Base-by-base conservation (phyloP, 2,113 vertebrate genomes). In the Hyaena hyaena region DNA sequence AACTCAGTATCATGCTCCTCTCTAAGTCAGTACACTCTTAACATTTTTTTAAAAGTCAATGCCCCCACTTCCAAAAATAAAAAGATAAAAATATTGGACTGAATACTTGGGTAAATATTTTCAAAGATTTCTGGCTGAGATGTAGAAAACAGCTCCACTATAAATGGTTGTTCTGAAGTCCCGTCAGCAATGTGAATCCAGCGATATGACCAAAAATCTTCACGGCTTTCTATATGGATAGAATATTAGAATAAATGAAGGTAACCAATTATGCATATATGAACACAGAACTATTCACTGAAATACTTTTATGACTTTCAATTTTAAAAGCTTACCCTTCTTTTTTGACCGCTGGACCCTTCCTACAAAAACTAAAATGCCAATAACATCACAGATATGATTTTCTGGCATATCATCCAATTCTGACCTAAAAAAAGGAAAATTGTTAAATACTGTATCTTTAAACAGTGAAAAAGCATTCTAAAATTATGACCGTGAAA, bases 91-190 rank as follows among this genome's bases (percentile, higher is more conserved):
- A 88, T 83, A 96, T 89, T 97, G 58, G 31, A 97, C 21, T 86
- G 45, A 98, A 98, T 99, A 99, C 99, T 99, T 96, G 99, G 99
- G 92, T 98, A 99, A 93, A 99, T 99, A 53, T n/a, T 98, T 97
- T 98, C 99, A 98, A 99, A 99, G 96, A 99, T 98, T 93, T 99
- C 99, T 39, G 99, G 99, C 96, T 99, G 99, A 93, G 99, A 99
- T 80, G 99, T 99, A 76, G 99, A 99, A 98, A 99, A 99, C 77
- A 99, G 98, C 98, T 99, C 99, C 97, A 99, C 96, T 90, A 99
- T 99, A 95, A 99, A 99, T 2, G 99, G 99, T 0, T 98, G 97
- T 2, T 99, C 97, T 48, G 99, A 99, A 21, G 99, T 99, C 71
- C 99, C 99, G 14, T 99, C 99, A 93, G 99, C 96, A 16, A 99